Base-by-base conservation (phyloP, 2,113 vertebrate species). In the Manacus vitellinus region DNA sequence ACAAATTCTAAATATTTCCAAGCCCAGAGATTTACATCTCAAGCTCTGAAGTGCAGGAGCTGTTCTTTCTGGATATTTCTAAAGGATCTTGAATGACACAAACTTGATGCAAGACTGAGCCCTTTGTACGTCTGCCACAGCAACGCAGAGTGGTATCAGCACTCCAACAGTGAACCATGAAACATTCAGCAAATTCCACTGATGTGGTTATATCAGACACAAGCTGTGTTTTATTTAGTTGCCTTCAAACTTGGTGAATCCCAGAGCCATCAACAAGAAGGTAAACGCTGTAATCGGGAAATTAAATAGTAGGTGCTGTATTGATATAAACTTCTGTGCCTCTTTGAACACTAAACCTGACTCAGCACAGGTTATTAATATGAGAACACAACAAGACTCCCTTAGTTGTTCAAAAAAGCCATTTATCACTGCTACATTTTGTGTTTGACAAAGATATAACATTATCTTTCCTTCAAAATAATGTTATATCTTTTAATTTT, bases 401-500 rank as follows among this genome's bases (percentile, higher is more conserved):
- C 17, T 4, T 2, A 25, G 33, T 58, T 28, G 43, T 85, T 46
- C 10, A 31, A 62, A 79, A 79, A 46, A 39, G 1, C 25, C 56
- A 58, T 2, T n/a, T 28, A 47, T 46, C 1, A 2, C 44, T 83
- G 37, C 14, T 39, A 37, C 5, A 28, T 56, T 58, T 44, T 5
- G 0, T 56, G 8, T 62, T 46, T 8, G 1, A 82, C 88, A 54
- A 14, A 46, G 21, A 55, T 4, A 47, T 0, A 46, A 51, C 13
- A 22, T 58, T 27, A 72, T 21, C 10, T 59, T 43, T 33, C 20
- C 18, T 43, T 72, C 39, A 55, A 59, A 58, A 54, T 41, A 21
- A 35, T 7, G 4, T 14, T 41, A 0, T 9, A 16, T n/a, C 39
- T 72, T 77, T n/a, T n/a, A 44, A 25, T 23, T 23, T 73, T 83